Percentiles rank a stretch among this genome's conserved stretches.
Conservation (phyloP, 2,888 invertebrate species). For the Kryphioiulus occultus region DNA sequence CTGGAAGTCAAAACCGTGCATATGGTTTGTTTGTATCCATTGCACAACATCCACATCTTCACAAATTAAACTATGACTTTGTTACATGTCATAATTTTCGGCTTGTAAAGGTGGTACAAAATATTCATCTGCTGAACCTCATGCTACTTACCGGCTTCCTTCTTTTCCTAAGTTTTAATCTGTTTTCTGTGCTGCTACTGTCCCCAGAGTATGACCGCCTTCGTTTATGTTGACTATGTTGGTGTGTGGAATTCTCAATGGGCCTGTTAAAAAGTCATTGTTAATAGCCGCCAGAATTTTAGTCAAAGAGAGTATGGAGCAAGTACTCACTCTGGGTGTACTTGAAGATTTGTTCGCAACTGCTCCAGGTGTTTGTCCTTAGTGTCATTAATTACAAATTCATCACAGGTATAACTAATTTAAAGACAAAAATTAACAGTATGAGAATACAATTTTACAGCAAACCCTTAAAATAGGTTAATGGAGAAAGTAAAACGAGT, state of each 20-base stretch:
- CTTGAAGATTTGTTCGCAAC: slow-evolving; percentile 60
- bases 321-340: slow-evolving; percentile 57
- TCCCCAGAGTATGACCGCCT: slow-evolving; percentile 58
- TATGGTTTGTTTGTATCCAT: too few species aligned
- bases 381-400: slow-evolving; percentile 78
- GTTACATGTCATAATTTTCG: too few species aligned
- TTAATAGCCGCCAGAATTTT: not conserved
- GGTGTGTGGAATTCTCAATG: slow-evolving; percentile 1
- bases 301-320: not conserved
- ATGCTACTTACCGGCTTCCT: slow-evolving; percentile 46
- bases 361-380: slow-evolving; percentile 63
- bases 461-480: too few species aligned
- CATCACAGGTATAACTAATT: slow-evolving; percentile 78
- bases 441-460: not conserved
- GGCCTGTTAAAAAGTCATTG: not conserved
- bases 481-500: too few species aligned
- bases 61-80: too few species aligned
- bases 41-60: too few species aligned
- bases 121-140: too few species aligned
- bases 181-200: slow-evolving; percentile 59
- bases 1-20: too few species aligned
- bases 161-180: slow-evolving; percentile 41
- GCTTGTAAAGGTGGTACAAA: too few species aligned
- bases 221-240: not conserved
- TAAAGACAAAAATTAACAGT: not conserved